phyloP scores from a whole-genome alignment of 1,140 invertebrate species.

The Armadillidium nasatum region DNA sequence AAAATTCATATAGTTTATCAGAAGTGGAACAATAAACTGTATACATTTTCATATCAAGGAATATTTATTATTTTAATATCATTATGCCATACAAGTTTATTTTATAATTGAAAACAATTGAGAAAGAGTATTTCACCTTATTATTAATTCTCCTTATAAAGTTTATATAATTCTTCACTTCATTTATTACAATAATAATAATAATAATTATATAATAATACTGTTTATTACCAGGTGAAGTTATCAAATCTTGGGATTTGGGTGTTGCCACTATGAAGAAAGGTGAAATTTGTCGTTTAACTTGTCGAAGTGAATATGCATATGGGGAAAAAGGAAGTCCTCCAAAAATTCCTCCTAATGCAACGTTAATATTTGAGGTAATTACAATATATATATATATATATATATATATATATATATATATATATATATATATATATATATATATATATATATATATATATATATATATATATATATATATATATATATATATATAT shows the following conservation, averaged over 20 bases:
- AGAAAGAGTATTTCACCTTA: neutral
- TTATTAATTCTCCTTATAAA: neutral
- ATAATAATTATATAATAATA: conserved; percentile 28
- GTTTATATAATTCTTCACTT: neutral
- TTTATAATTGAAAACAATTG: neutral
- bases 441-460: neutral
- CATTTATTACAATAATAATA: neutral
- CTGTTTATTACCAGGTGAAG: conserved; percentile 56
- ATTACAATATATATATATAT: too few relatives aligned
- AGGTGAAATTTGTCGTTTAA: conserved; percentile 78
- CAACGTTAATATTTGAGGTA: conserved; percentile 87
- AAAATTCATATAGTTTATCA: too few relatives aligned
- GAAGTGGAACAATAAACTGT: too few relatives aligned
- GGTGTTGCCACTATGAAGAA: conserved; percentile 91
- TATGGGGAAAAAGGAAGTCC: conserved; percentile 80
- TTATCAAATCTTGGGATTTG: conserved; percentile 94
- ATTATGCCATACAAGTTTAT: neutral
- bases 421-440: neutral
- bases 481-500: neutral
- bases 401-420: conserved; percentile 58
- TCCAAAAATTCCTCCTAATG: conserved; percentile 82
- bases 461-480: neutral
- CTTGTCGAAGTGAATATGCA: conserved; percentile 82
- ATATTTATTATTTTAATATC: neutral
- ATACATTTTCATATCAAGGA: neutral